These are phyloP conservation scores for Rhopalosiphum nymphaeae DNA, from an alignment of 2,888 invertebrate genomes.

Conservation along the genomic window DNA sequence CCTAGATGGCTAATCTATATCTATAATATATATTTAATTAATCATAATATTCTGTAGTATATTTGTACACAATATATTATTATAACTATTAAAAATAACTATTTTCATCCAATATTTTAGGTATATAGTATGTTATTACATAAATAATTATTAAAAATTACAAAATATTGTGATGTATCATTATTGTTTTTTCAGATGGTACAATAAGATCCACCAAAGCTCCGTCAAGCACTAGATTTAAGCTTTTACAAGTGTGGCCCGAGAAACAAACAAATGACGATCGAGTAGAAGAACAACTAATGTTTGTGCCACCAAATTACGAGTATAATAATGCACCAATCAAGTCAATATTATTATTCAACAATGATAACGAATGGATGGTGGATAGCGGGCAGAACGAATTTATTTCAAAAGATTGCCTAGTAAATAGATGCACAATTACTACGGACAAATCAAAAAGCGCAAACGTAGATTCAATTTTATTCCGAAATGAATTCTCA, in stretches of 20 bases:
- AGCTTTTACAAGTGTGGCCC: conserved; percentile 78
- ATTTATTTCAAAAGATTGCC: conserved; percentile 82
- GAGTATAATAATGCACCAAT: conserved; percentile 73
- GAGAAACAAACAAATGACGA: conserved; percentile 78
- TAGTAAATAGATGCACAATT: conserved; percentile 88
- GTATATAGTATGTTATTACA: not conserved
- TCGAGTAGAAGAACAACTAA: conserved; percentile 86
- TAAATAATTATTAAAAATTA: not conserved
- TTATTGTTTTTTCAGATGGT: not conserved
- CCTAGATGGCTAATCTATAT: not conserved
- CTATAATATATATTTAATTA: not conserved
- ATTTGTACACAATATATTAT: not conserved
- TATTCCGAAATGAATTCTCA: conserved; percentile 88
- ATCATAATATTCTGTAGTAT: not conserved
- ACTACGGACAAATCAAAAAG: conserved; percentile 82
- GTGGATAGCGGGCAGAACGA: conserved; percentile 77
- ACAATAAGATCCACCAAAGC: not conserved
- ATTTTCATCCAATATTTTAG: not conserved
- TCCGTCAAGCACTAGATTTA: conserved; percentile 70
- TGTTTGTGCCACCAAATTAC: conserved; percentile 85
- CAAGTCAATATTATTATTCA: conserved; percentile 84
- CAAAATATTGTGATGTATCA: not conserved
- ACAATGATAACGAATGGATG: conserved; percentile 86
- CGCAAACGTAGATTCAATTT: conserved; percentile 81
- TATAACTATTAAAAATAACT: not conserved